Conservation (phyloP, 2,888 invertebrate genomes). For the Pristionchus maxplancki region DNA sequence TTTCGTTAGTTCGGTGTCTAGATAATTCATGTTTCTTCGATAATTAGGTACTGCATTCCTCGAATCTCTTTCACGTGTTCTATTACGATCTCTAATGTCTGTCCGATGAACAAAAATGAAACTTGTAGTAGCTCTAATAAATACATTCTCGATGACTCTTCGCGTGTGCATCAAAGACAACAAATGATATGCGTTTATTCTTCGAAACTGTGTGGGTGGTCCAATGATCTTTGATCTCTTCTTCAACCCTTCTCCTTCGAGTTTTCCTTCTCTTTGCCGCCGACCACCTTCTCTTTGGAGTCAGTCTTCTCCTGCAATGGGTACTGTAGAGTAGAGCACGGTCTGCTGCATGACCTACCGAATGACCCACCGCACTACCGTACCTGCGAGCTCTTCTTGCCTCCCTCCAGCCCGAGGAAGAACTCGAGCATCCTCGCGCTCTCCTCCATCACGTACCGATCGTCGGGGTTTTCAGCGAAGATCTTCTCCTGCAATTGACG, state of each 20-base stretch:
- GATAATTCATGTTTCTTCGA: neutral
- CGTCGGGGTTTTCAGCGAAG: neutral
- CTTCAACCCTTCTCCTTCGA: conserved; percentile 8
- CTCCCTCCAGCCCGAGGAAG: neutral
- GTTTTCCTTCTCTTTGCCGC: conserved; percentile 3
- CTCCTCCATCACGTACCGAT: conserved; percentile 8
- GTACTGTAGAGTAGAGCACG: too few species aligned
- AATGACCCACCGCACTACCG: neutral
- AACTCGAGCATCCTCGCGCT: conserved; percentile 10
- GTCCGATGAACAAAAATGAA: neutral
- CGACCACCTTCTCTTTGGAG: neutral
- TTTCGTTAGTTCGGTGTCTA: neutral
- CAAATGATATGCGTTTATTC: conserved; percentile 27
- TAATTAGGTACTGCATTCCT: neutral
- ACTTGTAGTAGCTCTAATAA: neutral
- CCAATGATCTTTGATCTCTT: neutral
- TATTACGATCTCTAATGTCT: neutral
- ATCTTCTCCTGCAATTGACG: neutral
- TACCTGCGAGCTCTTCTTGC: neutral
- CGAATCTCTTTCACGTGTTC: neutral
- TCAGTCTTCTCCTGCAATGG: neutral
- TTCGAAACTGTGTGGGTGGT: neutral
- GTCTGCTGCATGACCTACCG: neutral
- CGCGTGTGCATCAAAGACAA: neutral
- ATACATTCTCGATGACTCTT: neutral